Percentiles rank a stretch among this genome's conserved stretches.
These are phyloP conservation scores for Ditula angustiorana DNA, from an alignment of 2,888 invertebrate species.

Conservation along the genomic window DNA sequence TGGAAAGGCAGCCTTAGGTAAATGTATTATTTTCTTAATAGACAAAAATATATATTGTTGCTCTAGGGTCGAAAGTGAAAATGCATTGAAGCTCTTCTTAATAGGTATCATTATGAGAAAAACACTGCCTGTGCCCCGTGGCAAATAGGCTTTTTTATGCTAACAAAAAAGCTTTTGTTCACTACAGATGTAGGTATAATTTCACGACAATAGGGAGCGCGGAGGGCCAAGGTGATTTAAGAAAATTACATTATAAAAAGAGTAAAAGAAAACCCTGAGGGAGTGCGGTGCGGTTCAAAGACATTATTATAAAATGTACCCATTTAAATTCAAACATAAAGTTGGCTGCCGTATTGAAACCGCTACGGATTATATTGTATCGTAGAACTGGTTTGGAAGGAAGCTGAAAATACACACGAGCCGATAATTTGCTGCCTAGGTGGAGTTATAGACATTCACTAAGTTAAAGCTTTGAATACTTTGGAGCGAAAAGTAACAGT, in stretches of 20 bases:
- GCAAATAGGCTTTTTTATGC: neutral
- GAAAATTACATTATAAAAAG: slow-evolving; percentile 83
- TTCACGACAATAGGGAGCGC: slow-evolving; percentile 61
- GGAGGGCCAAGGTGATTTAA: slow-evolving; percentile 74
- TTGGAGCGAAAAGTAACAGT: too few relatives aligned
- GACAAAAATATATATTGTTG: neutral
- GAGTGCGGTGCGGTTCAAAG: slow-evolving; percentile 68
- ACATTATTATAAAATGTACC: slow-evolving; percentile 78
- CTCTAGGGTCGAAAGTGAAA: neutral
- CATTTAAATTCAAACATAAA: slow-evolving; percentile 80
- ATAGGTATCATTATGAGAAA: neutral
- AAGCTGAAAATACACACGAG: slow-evolving; percentile 1
- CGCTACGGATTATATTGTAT: slow-evolving; percentile 47
- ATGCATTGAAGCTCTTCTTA: neutral
- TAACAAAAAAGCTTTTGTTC: slow-evolving; percentile 36
- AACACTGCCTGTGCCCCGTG: neutral
- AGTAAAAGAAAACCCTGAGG: slow-evolving; percentile 65
- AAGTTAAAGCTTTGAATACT: too few relatives aligned
- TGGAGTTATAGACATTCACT: too few relatives aligned
- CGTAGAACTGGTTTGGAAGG: slow-evolving; percentile 7
- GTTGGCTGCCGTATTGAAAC: slow-evolving; percentile 58
- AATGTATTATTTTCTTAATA: too few relatives aligned
- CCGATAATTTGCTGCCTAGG: neutral
- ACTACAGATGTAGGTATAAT: slow-evolving; percentile 49
- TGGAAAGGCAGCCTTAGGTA: too few relatives aligned